phyloP scores from a whole-genome alignment of 2,888 invertebrate genomes.

The Andricus curvator region DNA sequence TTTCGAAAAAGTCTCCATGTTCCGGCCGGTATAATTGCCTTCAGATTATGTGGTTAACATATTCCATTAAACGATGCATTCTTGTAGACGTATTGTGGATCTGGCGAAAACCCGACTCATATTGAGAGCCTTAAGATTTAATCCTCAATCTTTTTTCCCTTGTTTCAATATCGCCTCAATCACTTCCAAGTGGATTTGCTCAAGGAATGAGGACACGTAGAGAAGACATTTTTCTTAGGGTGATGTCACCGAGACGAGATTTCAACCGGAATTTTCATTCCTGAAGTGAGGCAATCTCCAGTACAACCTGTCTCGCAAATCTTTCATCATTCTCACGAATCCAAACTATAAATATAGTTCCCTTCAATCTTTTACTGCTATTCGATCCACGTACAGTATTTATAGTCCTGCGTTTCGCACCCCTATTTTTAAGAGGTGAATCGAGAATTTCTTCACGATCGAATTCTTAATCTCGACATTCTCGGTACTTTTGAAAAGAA shows the following conservation, averaged over 20 bases:
- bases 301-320: slow-evolving; percentile 21
- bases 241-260: neutral
- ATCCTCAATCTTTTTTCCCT: neutral
- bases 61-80: too few relatives aligned
- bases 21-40: too few relatives aligned
- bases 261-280: slow-evolving; percentile 25
- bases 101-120: too few relatives aligned
- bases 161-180: neutral
- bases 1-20: too few relatives aligned
- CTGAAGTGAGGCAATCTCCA: slow-evolving; percentile 11
- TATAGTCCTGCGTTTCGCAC: slow-evolving; percentile 50
- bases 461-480: slow-evolving; percentile 55
- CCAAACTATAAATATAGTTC: slow-evolving; percentile 18
- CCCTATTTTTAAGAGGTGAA: slow-evolving; percentile 32
- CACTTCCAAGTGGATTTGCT: slow-evolving; percentile 8
- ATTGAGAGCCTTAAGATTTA: neutral
- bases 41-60: too few relatives aligned
- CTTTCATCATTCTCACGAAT: slow-evolving; percentile 33
- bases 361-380: slow-evolving; percentile 30
- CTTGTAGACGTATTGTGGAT: too few relatives aligned
- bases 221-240: neutral
- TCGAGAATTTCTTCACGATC: slow-evolving; percentile 56
- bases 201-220: neutral
- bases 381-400: slow-evolving; percentile 53
- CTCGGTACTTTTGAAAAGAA: slow-evolving; percentile 42